A percentile compares a stretch with the other conserved stretches of the same genome.
Evolutionary conservation across 2,888 invertebrate species (phyloP).

Genomic region (Morpho deidamia): DNA sequence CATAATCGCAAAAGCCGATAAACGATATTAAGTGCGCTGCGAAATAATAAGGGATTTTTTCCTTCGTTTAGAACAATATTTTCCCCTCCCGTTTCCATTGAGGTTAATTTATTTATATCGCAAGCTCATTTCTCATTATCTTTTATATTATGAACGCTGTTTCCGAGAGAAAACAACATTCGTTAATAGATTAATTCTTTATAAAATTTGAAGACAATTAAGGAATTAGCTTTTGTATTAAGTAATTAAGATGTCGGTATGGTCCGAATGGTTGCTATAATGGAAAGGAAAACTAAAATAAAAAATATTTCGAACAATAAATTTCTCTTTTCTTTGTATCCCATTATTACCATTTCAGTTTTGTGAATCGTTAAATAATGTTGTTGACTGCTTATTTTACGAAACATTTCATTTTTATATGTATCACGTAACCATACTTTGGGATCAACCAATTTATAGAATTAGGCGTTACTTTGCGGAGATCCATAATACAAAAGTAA

Average conservation of each 20-base stretch:
- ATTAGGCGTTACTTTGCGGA: too few species aligned
- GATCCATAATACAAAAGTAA: too few species aligned
- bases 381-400: too few species aligned
- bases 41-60: conserved; percentile 49
- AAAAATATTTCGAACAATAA: too few species aligned
- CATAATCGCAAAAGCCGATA: conserved; percentile 28
- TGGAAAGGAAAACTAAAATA: background rate
- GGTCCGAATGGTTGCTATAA: too few species aligned
- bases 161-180: conserved; percentile 1
- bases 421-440: too few species aligned
- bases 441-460: too few species aligned
- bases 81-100: conserved; percentile 17
- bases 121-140: conserved; percentile 15
- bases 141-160: conserved; percentile 2
- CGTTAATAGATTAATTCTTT: too few species aligned
- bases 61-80: conserved; percentile 6
- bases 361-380: too few species aligned
- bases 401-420: too few species aligned
- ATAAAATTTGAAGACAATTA: background rate
- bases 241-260: background rate
- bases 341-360: too few species aligned
- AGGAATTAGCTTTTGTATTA: background rate
- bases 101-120: conserved; percentile 16
- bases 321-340: too few species aligned
- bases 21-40: conserved; percentile 27